Evolutionary conservation across 1,140 invertebrate species (phyloP), one percentile per base, ranked within the genome.

Genomic region (Kradibia gibbosae): DNA sequence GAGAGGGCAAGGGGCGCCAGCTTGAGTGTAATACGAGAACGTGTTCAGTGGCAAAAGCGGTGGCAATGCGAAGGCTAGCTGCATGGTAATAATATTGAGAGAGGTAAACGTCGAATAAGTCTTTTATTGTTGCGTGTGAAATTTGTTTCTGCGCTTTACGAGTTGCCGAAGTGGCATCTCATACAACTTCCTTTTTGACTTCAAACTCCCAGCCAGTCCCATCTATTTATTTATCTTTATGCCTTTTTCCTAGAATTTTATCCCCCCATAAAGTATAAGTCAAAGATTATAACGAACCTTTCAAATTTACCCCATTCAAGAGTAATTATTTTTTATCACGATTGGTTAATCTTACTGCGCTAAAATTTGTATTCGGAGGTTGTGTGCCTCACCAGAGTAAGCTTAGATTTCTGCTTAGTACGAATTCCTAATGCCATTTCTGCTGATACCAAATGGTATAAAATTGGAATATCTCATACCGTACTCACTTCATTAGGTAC

Each of bases 51-150:
- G 50, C 22, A 28, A 15, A 3, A 31, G n/a, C 25, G 34, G 53
- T 31, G 50, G 53, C 34, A 65, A 77, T 17, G 25, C 25, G 76
- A 78, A 76, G 45, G 48, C 20, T 25, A 4, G 45, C 48, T 0
- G 50, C 1, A 53, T 36, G 31, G 36, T 80, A 80, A 80, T 74
- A 45, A 53, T n/a, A 36, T 55, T 7, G 57, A 74, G 45, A 48
- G 39, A 42, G 42, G 74, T 80, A 74, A 80, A 80, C 50, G 78
- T 80, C 70, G 53, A 80, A 80, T 80, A 80, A 80, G 78, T 80
- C n/a, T 80, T 80, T 80, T 80, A 80, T 74, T 67, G 57, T 57
- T 31, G 31, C 28, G 57, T 39, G 31, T 31, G 71, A 74, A 80
- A 80, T 80, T 74, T 80, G 42, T 80, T 74, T 72, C 73, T 60